Conservation (phyloP, 2,888 invertebrate genomes). For the Drosophila neonasuta region DNA sequence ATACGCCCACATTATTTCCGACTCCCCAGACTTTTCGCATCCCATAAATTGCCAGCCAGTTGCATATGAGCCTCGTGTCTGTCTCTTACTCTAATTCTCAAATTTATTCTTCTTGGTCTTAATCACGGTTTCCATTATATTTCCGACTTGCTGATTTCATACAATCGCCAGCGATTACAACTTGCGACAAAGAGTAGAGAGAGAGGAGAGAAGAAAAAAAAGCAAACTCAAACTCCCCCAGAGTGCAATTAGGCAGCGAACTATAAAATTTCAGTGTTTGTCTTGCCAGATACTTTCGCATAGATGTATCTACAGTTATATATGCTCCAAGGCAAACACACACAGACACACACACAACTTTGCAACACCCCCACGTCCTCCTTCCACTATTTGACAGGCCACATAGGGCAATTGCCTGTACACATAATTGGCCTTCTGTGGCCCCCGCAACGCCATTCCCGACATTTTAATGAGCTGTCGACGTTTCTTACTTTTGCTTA, state of each 20-base stretch:
- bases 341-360: slow-evolving; percentile 6
- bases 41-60: slow-evolving; percentile 20
- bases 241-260: slow-evolving; percentile 79
- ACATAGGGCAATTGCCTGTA: slow-evolving; percentile 54
- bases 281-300: slow-evolving; percentile 72
- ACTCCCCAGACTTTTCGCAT: not conserved
- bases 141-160: slow-evolving; percentile 70
- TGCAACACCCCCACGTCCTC: slow-evolving; percentile 8
- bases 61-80: slow-evolving; percentile 11
- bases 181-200: slow-evolving; percentile 16
- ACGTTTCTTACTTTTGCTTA: slow-evolving; percentile 37
- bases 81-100: not conserved
- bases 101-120: slow-evolving; percentile 32
- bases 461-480: slow-evolving; percentile 64
- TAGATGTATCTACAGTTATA: slow-evolving; percentile 19
- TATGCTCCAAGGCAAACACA: slow-evolving; percentile 39
- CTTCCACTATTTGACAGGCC: slow-evolving; percentile 10
- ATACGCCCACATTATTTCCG: slow-evolving; percentile 15
- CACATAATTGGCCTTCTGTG: slow-evolving; percentile 72
- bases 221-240: slow-evolving; percentile 68
- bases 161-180: slow-evolving; percentile 78
- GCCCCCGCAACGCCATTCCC: slow-evolving; percentile 21
- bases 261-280: slow-evolving; percentile 80
- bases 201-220: slow-evolving; percentile 8
- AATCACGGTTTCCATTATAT: slow-evolving; percentile 71